Percentiles rank a stretch among this genome's conserved stretches.
Conservation (phyloP, 1,140 invertebrate species). For the Acarapis woodi region DNA sequence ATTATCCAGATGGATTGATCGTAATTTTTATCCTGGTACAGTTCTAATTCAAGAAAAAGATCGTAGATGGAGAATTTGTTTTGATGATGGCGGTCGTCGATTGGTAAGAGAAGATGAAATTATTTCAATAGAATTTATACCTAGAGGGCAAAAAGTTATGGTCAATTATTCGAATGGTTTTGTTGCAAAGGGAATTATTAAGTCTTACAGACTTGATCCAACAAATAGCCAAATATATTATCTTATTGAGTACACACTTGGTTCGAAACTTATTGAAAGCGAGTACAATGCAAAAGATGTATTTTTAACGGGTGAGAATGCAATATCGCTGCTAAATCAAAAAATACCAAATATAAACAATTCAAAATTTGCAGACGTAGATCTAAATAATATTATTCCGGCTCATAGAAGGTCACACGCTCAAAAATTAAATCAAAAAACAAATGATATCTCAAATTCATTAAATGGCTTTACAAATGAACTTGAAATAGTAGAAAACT, state of each 20-base stretch:
- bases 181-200: conserved; percentile 5
- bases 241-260: conserved; percentile 3
- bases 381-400: conserved; percentile 9
- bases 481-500: too few relatives aligned
- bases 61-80: conserved; percentile 11
- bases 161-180: conserved; percentile 8
- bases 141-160: conserved; percentile 6
- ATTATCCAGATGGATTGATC: conserved; percentile 13
- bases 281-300: conserved; percentile 2
- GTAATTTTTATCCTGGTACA: conserved; percentile 12
- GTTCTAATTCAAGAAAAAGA: conserved; percentile 7
- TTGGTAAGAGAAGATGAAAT: conserved; percentile 10
- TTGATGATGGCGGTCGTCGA: conserved; percentile 11
- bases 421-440: not conserved
- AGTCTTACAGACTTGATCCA: not conserved
- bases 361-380: conserved; percentile 9
- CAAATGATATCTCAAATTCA: not conserved
- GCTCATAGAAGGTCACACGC: conserved; percentile 3
- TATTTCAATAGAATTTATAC: conserved; percentile 4
- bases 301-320: conserved; percentile 5
- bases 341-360: not conserved
- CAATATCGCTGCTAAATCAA: not conserved
- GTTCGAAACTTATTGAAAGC: not conserved
- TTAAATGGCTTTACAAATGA: too few relatives aligned
- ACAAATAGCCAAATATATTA: not conserved